These are phyloP conservation scores for Pyrochroa serraticornis DNA, from an alignment of 2,888 invertebrate species.

Conservation along the genomic window DNA sequence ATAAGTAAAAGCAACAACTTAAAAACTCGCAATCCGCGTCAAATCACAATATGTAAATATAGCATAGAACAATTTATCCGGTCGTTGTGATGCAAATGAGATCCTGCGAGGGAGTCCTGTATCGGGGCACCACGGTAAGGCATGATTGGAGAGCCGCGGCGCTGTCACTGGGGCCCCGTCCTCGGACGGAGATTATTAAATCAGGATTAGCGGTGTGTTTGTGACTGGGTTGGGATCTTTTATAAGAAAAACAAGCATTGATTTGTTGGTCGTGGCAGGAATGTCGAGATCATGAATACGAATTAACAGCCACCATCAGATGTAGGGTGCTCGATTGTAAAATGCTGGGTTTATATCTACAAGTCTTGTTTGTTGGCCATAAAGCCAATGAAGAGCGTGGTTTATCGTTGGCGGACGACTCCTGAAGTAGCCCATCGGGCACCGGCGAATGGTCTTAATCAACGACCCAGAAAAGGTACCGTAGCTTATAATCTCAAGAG, in stretches of 20 bases:
- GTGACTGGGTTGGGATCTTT: constrained; percentile 48
- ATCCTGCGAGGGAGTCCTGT: constrained; percentile 50
- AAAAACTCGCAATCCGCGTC: constrained; percentile 43
- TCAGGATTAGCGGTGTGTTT: constrained; percentile 59
- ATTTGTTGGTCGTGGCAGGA: constrained; percentile 51
- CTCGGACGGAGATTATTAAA: constrained; percentile 57
- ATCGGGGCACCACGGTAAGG: constrained; percentile 53
- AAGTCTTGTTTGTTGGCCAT: constrained; percentile 41
- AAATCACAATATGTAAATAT: constrained; percentile 52
- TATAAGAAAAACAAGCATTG: constrained; percentile 53
- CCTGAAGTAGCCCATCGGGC: constrained; percentile 37
- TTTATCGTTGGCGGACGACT: constrained; percentile 40
- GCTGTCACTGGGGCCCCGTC: constrained; percentile 48
- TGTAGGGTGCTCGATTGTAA: constrained; percentile 44
- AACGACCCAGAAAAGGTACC: constrained; percentile 19
- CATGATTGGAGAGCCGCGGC: constrained; percentile 62
- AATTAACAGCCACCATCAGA: constrained; percentile 37
- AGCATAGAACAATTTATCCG: constrained; percentile 52
- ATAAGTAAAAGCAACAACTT: constrained; percentile 39
- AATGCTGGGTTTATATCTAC: constrained; percentile 42
- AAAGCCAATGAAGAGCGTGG: constrained; percentile 40
- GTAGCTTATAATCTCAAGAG: not conserved
- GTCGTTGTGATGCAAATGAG: constrained; percentile 52
- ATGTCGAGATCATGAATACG: constrained; percentile 40
- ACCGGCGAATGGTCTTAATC: constrained; percentile 32